phyloP scores from a whole-genome alignment of 2,797 vertebrate species.

The Steatocranus sp. region DNA sequence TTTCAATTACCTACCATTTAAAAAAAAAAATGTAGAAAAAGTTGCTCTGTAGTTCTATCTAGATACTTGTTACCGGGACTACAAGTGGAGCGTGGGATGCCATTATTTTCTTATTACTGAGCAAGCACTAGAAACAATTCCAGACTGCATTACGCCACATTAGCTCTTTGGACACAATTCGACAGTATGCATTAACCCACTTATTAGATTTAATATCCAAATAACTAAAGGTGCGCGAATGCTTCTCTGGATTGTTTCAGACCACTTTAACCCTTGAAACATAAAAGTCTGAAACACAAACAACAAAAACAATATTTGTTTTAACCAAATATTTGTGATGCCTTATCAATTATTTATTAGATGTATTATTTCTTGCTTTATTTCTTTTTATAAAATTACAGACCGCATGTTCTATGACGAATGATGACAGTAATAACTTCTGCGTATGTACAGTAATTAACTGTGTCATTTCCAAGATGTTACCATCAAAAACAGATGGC shows the following conservation, averaged over 20 bases:
- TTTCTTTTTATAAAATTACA: background rate
- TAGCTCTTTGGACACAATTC: background rate
- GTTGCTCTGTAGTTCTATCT: background rate
- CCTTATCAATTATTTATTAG: background rate
- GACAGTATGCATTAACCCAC: background rate
- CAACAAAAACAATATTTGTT: background rate
- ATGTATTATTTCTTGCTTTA: rapidly evolving
- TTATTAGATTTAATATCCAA: background rate
- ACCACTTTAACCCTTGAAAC: background rate
- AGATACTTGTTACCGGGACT: background rate
- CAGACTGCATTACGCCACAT: background rate
- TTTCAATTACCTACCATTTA: background rate
- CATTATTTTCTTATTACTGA: background rate
- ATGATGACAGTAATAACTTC: background rate
- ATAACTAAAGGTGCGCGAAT: background rate
- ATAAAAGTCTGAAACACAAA: background rate
- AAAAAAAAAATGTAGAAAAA: too few relatives aligned
- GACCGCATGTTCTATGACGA: background rate
- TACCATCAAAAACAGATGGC: background rate
- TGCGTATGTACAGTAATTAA: background rate
- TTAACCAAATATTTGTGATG: background rate
- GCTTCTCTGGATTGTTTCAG: background rate
- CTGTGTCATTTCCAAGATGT: background rate
- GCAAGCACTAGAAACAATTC: background rate
- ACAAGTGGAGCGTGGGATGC: background rate